Base-by-base conservation (phyloP, 2,888 invertebrate species). In the Chrysolina americana region DNA sequence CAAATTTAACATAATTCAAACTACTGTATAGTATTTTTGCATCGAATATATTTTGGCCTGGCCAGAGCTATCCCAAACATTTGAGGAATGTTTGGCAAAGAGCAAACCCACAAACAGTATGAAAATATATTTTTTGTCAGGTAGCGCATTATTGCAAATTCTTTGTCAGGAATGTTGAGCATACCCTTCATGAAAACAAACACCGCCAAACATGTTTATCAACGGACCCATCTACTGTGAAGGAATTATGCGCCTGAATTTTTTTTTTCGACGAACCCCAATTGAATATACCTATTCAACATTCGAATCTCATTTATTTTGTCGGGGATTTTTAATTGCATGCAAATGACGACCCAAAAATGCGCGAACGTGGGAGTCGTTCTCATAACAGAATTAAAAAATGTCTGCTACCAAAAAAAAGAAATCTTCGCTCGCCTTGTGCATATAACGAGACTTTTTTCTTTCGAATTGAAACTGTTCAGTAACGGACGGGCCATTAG, bases 261-360 rank as follows among this genome's bases (percentile, higher is more conserved):
- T 13, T 44, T 44, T 28, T 44, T 44, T 44, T 44, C 15, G 15
- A 44, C 3, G 3, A 1, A 44, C 2, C 15, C 21, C 13, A 53
- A 19, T 19, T 53, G 11, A 53, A 53, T 53, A 53, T 21, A 53
- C 21, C 21, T 53, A 53, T 53, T 53, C 11, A 28, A n/a, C 59
- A 59, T 59, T 53, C 41, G 10, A 53, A 36, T 68, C 41, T 36
- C 68, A 1, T 53, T 53, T 53, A 41, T 41, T 36, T 19, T 21
- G 36, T 15, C 41, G 19, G 53, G 23, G 19, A 41, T 28, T 68
- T 68, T 68, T 53, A 68, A 68, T 68, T 41, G 53, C 68, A 53
- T 68, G 53, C 53, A 68, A 68, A 68, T 68, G 68, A 53, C 41
- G 17, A 13, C 36, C 65, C n/a, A 53, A 59, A 59, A 28, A n/a